These are phyloP conservation scores for Siphamia tubifer DNA, from an alignment of 2,113 vertebrate species.

Conservation along the genomic window DNA sequence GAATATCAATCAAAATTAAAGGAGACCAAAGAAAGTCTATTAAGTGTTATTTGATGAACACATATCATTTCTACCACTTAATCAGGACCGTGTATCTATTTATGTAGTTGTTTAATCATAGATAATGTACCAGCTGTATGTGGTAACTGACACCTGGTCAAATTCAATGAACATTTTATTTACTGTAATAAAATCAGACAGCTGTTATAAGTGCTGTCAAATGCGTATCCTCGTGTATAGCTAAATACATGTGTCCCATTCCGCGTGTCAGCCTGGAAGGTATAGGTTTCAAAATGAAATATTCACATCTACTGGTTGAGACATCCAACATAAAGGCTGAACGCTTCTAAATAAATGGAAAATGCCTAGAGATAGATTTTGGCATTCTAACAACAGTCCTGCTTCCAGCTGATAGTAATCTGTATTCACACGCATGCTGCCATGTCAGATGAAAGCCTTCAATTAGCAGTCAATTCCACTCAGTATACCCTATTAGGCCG, in stretches of 20 bases:
- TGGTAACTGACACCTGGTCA: too few relatives aligned
- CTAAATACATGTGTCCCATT: slow-evolving; percentile 11
- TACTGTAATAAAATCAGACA: not conserved
- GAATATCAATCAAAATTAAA: not conserved
- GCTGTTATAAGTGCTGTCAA: not conserved
- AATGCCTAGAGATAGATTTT: slow-evolving; percentile 45
- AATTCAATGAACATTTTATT: too few relatives aligned
- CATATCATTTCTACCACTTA: not conserved
- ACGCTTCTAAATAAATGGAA: slow-evolving; percentile 27
- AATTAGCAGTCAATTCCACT: slow-evolving; percentile 71
- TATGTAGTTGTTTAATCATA: not conserved
- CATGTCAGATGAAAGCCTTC: slow-evolving; percentile 69
- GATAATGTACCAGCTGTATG: not conserved
- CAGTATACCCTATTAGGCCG: slow-evolving; percentile 59
- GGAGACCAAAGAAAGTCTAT: not conserved
- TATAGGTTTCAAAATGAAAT: slow-evolving; percentile 1
- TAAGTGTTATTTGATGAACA: not conserved
- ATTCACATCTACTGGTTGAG: not conserved
- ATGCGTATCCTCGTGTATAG: slow-evolving; percentile 27
- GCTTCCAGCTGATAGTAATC: slow-evolving; percentile 58
- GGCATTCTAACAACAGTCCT: slow-evolving; percentile 48
- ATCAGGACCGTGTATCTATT: too few relatives aligned
- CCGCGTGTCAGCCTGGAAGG: slow-evolving; percentile 21
- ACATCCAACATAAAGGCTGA: slow-evolving; percentile 26
- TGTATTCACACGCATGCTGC: slow-evolving; percentile 66